phyloP scores from a whole-genome alignment of 2,888 invertebrate genomes.

The Taphrorychus bicolor region DNA sequence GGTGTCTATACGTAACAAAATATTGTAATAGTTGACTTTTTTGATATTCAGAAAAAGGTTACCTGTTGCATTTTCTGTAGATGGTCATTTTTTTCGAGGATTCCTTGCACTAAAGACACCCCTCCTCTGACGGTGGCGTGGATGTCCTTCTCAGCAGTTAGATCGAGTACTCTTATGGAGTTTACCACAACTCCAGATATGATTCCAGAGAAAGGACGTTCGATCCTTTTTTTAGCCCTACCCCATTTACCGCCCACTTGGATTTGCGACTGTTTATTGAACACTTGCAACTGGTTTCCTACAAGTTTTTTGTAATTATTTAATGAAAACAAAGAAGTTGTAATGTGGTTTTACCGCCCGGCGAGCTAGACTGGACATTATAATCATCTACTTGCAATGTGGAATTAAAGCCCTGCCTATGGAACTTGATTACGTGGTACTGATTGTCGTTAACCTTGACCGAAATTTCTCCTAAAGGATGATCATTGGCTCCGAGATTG shows the following conservation, averaged over 20 bases:
- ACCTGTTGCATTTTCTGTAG: constrained; percentile 91
- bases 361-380: constrained; percentile 83
- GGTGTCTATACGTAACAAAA: constrained; percentile 74
- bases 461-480: constrained; percentile 89
- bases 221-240: constrained; percentile 71
- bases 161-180: constrained; percentile 82
- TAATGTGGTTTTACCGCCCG: constrained; percentile 70
- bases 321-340: background rate
- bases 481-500: constrained; percentile 91
- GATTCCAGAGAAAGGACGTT: constrained; percentile 85
- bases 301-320: too few species aligned
- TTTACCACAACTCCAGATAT: constrained; percentile 91
- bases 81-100: constrained; percentile 75
- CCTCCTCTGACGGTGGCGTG: constrained; percentile 82
- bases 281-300: constrained; percentile 73
- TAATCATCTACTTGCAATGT: constrained; percentile 92
- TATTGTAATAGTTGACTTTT: background rate
- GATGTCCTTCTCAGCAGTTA: constrained; percentile 83
- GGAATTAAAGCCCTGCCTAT: constrained; percentile 86
- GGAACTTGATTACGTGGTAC: constrained; percentile 93
- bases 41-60: constrained; percentile 41
- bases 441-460: constrained; percentile 91
- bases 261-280: constrained; percentile 90
- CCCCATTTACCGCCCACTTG: constrained; percentile 88
- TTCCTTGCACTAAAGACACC: constrained; percentile 78